These are phyloP conservation scores for Theodoxus fluviatilis DNA, from an alignment of 2,888 invertebrate species.

Conservation along the genomic window DNA sequence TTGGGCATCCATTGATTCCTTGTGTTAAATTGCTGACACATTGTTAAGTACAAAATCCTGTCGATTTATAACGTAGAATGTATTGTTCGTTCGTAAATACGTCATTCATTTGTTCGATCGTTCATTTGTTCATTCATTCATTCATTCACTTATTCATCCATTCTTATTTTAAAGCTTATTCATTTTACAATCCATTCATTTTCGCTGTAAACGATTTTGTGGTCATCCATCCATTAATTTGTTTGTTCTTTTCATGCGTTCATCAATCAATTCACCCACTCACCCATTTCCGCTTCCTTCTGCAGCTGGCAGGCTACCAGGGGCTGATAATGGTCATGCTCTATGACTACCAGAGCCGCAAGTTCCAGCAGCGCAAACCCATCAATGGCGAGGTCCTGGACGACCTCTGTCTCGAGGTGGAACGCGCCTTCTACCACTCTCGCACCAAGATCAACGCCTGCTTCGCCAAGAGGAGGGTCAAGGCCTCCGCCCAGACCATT, in stretches of 20 bases:
- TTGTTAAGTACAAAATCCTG: too few species aligned
- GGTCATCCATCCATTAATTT: too few species aligned
- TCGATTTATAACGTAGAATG: too few species aligned
- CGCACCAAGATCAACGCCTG: constrained; percentile 59
- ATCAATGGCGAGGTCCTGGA: constrained; percentile 40
- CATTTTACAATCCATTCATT: not conserved
- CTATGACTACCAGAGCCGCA: constrained; percentile 59
- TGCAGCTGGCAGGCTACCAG: constrained; percentile 49
- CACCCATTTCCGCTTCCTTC: too few species aligned
- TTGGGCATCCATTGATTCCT: too few species aligned
- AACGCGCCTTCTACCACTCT: constrained; percentile 50
- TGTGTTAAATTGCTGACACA: too few species aligned
- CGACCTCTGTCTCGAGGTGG: constrained; percentile 46
- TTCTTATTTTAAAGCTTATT: not conserved
- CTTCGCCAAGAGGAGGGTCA: constrained; percentile 59
- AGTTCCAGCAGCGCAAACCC: constrained; percentile 56
- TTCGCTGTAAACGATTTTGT: not conserved
- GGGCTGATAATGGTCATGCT: constrained; percentile 57
- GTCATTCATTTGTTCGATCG: too few species aligned
- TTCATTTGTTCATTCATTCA: constrained; percentile 23
- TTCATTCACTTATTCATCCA: not conserved
- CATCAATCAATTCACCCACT: too few species aligned
- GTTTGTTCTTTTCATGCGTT: not conserved
- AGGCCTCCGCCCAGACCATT: constrained; percentile 51
- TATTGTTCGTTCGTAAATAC: too few species aligned